Evolutionary conservation across 2,797 vertebrate genomes (phyloP).

Genomic region (Odontamblyopus rebecca): DNA sequence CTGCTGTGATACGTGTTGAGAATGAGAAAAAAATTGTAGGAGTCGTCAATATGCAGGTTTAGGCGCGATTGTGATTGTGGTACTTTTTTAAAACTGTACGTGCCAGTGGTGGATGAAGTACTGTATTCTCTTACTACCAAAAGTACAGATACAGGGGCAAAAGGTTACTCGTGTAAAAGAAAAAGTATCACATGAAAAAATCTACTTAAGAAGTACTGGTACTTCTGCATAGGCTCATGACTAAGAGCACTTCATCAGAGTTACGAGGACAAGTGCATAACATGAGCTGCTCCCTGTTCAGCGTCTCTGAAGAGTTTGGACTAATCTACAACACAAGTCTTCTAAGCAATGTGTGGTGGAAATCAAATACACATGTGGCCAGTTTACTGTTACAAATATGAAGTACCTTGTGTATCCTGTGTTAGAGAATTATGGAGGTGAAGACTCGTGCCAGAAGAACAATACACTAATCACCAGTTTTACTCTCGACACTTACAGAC

Average conservation of each 20-base stretch:
- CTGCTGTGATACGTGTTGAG: no score
- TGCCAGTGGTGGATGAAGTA: no score
- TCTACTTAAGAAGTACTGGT: no score
- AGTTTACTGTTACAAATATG: constrained; percentile 18
- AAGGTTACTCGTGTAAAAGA: no score
- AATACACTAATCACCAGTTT: constrained; percentile 26
- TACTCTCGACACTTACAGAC: not conserved
- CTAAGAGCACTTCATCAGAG: constrained; percentile 64
- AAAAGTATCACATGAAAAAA: no score
- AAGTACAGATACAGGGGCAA: no score
- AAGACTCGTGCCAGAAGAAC: not conserved
- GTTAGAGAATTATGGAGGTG: constrained; percentile 36
- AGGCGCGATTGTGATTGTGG: no score
- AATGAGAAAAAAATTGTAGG: no score
- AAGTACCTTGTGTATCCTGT: constrained; percentile 36
- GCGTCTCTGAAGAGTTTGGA: constrained; percentile 40
- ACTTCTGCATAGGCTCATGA: constrained; percentile 59
- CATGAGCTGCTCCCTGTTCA: constrained; percentile 50
- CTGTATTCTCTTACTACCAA: no score
- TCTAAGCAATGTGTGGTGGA: constrained; percentile 48
- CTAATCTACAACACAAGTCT: constrained; percentile 59
- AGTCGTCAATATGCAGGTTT: no score
- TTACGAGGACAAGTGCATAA: constrained; percentile 35
- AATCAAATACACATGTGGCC: constrained; percentile 55
- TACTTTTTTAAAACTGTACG: no score